phyloP scores from a whole-genome alignment of 2,113 vertebrate species.

The Labrus mixtus region DNA sequence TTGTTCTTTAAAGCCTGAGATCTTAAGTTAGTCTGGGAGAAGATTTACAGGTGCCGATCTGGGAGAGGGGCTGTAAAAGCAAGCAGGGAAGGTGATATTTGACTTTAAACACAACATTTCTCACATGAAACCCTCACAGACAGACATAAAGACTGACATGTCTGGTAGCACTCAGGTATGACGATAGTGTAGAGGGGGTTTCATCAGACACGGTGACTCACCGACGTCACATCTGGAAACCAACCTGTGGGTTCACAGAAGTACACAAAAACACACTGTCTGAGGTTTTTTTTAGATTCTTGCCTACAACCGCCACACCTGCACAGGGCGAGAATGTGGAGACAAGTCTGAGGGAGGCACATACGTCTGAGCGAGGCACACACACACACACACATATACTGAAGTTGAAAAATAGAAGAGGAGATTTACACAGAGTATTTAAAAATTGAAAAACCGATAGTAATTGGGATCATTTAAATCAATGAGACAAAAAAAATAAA shows the following conservation, averaged over 20 bases:
- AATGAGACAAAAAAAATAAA: too few species aligned
- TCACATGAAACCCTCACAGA: slow-evolving; percentile 29
- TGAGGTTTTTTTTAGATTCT: slow-evolving; percentile 8
- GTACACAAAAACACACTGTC: slow-evolving; percentile 49
- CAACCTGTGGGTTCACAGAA: slow-evolving; percentile 49
- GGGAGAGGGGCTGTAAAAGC: slow-evolving; percentile 28
- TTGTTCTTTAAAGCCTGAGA: slow-evolving; percentile 53
- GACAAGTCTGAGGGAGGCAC: slow-evolving; percentile 17
- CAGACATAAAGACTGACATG: slow-evolving; percentile 66
- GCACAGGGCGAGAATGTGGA: slow-evolving; percentile 29
- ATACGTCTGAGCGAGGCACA: neutral
- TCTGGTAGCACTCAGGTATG: slow-evolving; percentile 78
- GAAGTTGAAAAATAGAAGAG: neutral
- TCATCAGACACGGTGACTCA: slow-evolving; percentile 76
- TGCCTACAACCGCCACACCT: slow-evolving; percentile 47
- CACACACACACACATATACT: neutral
- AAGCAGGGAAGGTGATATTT: slow-evolving; percentile 45
- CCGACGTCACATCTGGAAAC: slow-evolving; percentile 76
- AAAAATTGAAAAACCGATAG: too few species aligned
- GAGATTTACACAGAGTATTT: neutral
- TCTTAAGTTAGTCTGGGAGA: slow-evolving; percentile 7
- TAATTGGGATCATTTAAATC: too few species aligned
- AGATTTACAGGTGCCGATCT: slow-evolving; percentile 41
- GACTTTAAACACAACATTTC: slow-evolving; percentile 30
- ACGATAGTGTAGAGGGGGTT: slow-evolving; percentile 53